A percentile compares a stretch with the other conserved stretches of the same genome.
Evolutionary conservation across 1,140 invertebrate genomes (phyloP).

Genomic region (Drosophila pachea): DNA sequence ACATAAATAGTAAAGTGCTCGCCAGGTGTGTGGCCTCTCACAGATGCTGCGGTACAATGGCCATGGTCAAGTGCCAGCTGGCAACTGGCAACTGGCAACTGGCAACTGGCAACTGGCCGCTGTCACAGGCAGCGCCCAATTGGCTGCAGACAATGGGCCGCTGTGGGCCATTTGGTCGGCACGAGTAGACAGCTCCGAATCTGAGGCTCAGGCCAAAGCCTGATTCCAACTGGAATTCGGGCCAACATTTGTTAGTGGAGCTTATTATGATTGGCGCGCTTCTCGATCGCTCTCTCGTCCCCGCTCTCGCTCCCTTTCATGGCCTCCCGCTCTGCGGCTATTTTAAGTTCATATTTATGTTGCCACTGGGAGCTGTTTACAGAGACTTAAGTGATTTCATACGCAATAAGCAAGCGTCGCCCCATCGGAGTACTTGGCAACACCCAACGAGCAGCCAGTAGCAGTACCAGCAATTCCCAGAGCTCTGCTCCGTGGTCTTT

Average conservation of each 20-base stretch:
- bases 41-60: neutral
- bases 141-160: conserved; percentile 18
- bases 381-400: conserved; percentile 69
- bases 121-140: conserved; percentile 5
- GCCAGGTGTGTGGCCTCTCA: neutral
- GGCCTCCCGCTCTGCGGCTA: conserved; percentile 22
- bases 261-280: conserved; percentile 13
- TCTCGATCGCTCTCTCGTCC: neutral
- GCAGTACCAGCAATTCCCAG: neutral
- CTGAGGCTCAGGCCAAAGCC: neutral
- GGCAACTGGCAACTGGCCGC: conserved; percentile 11
- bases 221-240: neutral
- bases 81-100: conserved; percentile 14
- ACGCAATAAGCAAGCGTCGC: conserved; percentile 40
- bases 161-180: conserved; percentile 9
- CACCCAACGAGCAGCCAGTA: conserved; percentile 1
- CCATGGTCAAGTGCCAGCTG: conserved; percentile 9
- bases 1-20: too few species aligned
- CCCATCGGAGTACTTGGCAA: conserved; percentile 28
- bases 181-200: conserved; percentile 17
- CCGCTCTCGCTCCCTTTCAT: neutral
- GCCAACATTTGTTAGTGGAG: conserved; percentile 2
- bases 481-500: neutral
- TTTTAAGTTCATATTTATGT: conserved; percentile 67
- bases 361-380: conserved; percentile 69